phyloP scores from a whole-genome alignment of 2,888 invertebrate genomes.

The Tetranychus truncatus region DNA sequence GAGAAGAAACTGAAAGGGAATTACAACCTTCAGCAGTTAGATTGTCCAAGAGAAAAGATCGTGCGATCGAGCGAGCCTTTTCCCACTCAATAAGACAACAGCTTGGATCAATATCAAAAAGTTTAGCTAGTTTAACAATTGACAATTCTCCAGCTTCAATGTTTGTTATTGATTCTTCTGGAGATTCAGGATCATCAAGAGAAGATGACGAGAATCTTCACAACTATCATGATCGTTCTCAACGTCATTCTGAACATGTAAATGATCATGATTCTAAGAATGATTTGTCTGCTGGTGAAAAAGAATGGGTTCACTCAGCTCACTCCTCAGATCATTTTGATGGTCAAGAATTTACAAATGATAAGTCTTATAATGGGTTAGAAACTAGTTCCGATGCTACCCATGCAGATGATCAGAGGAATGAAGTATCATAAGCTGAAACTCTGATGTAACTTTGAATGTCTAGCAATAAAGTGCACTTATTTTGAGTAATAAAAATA shows the following conservation, averaged over 20 bases:
- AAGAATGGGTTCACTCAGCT: not conserved
- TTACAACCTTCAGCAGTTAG: conserved; percentile 53
- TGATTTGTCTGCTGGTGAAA: not conserved
- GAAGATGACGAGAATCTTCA: not conserved
- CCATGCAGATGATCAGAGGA: not conserved
- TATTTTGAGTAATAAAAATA: no score
- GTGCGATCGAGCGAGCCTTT: conserved; percentile 64
- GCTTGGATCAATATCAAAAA: conserved; percentile 75
- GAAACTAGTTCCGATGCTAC: not conserved
- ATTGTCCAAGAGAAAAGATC: conserved; percentile 77
- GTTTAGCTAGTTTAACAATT: conserved; percentile 73
- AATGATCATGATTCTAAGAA: not conserved
- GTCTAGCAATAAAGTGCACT: no score
- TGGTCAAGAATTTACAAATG: not conserved
- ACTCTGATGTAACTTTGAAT: no score
- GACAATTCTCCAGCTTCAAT: conserved; percentile 30
- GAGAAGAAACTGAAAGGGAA: conserved; percentile 19
- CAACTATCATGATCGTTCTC: not conserved
- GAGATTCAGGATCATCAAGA: not conserved
- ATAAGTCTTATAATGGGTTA: not conserved
- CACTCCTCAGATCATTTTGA: not conserved
- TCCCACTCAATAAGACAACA: conserved; percentile 84
- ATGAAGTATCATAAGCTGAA: not conserved
- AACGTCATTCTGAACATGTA: not conserved
- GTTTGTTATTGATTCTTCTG: not conserved